Evolutionary conservation across 2,113 vertebrate genomes (phyloP).

Genomic region (Takifugu flavidus): DNA sequence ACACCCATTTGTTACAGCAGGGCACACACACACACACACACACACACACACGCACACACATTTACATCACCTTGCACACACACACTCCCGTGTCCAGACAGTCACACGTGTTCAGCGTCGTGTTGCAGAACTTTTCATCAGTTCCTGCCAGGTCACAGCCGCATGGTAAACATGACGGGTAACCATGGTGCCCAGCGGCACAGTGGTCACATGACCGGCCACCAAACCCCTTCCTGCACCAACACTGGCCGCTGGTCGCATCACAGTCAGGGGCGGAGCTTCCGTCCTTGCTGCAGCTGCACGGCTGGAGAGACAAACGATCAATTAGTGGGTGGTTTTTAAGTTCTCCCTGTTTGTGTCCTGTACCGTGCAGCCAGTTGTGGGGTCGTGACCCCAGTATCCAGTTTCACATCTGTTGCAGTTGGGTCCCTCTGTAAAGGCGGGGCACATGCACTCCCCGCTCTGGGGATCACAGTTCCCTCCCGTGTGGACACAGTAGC

Average conservation of each 20-base stretch:
- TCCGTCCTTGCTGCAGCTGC: conserved; percentile 80
- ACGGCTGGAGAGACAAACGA: conserved; percentile 69
- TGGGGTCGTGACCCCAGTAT: conserved; percentile 80
- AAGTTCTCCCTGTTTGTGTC: neutral
- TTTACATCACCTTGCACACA: conserved; percentile 84
- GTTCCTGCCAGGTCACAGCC: conserved; percentile 84
- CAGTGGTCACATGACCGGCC: conserved; percentile 79
- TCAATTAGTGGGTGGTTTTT: neutral
- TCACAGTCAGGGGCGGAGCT: conserved; percentile 77
- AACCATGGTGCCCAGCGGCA: conserved; percentile 80
- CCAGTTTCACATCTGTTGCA: conserved; percentile 82
- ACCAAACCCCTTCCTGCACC: conserved; percentile 76
- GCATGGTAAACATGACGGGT: conserved; percentile 84
- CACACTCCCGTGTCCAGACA: conserved; percentile 81
- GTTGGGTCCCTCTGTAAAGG: conserved; percentile 79
- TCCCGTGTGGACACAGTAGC: conserved; percentile 85
- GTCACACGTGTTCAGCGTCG: conserved; percentile 72
- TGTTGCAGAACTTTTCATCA: conserved; percentile 71
- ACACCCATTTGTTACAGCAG: neutral
- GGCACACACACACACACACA: conserved; percentile 37
- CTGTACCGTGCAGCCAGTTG: conserved; percentile 85
- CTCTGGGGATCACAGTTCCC: conserved; percentile 81
- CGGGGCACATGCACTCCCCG: conserved; percentile 86
- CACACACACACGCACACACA: neutral
- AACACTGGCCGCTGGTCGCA: conserved; percentile 76